Evolutionary conservation across 2,797 vertebrate species (phyloP).

Genomic region (Rhynchotus rufescens): DNA sequence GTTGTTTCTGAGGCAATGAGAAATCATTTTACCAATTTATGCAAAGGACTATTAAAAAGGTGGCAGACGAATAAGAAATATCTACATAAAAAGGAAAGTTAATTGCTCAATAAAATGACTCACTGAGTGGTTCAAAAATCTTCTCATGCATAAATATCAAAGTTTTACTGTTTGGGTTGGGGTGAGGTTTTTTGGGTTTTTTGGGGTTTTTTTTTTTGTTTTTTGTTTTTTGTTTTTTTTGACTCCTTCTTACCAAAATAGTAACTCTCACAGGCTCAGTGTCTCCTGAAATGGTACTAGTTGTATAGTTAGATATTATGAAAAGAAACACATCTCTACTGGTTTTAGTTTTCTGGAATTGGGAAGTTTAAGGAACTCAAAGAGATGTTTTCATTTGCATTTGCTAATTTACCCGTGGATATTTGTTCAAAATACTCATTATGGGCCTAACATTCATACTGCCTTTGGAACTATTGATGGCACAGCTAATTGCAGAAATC

Average conservation of each 20-base stretch:
- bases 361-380: neutral
- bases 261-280: conserved; percentile 14
- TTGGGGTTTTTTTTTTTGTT: too few species aligned
- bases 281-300: conserved; percentile 33
- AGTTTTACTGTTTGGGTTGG: conserved; percentile 55
- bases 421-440: neutral
- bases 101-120: conserved; percentile 70
- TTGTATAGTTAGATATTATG: conserved; percentile 9
- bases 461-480: neutral
- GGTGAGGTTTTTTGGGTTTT: conserved; percentile 11
- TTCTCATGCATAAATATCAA: conserved; percentile 65
- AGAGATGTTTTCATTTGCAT: neutral
- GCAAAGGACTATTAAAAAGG: conserved; percentile 64
- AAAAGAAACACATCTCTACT: conserved; percentile 20
- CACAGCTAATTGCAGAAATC: neutral
- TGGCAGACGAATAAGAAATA: conserved; percentile 62
- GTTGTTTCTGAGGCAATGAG: conserved; percentile 69
- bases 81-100: conserved; percentile 66
- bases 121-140: conserved; percentile 60
- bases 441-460: neutral
- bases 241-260: conserved; percentile 18
- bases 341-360: neutral
- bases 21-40: conserved; percentile 71
- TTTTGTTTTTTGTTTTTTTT: conserved; percentile 10
- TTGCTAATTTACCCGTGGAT: neutral